phyloP scores from a whole-genome alignment of 2,888 invertebrate species.

The Zele albiditarsus region DNA sequence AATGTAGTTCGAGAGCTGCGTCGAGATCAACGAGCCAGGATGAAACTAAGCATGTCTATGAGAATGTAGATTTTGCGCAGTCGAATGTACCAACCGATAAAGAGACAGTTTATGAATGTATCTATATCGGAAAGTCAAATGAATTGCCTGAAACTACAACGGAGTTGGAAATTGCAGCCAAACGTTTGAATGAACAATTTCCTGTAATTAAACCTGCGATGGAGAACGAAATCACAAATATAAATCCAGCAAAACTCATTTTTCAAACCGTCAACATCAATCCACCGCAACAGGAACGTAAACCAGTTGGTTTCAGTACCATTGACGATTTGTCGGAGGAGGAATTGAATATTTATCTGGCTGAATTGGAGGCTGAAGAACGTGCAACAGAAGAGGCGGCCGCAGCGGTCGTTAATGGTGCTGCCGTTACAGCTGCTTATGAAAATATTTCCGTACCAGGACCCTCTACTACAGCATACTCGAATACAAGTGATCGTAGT shows the following conservation, averaged over 20 bases:
- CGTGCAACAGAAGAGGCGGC: slow-evolving; percentile 55
- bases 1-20: slow-evolving; percentile 31
- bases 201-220: slow-evolving; percentile 41
- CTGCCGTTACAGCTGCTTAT: slow-evolving; percentile 40
- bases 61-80: slow-evolving; percentile 58
- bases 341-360: slow-evolving; percentile 70
- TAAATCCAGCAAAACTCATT: slow-evolving; percentile 31
- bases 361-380: slow-evolving; percentile 71
- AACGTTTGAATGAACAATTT: slow-evolving; percentile 57
- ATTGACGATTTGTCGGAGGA: slow-evolving; percentile 70
- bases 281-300: slow-evolving; percentile 44
- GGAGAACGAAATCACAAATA: slow-evolving; percentile 25
- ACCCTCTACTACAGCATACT: slow-evolving; percentile 35
- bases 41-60: slow-evolving; percentile 57
- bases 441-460: slow-evolving; percentile 49
- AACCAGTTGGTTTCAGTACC: slow-evolving; percentile 61
- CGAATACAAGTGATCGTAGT: slow-evolving; percentile 10
- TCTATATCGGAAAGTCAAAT: slow-evolving; percentile 55
- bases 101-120: slow-evolving; percentile 56
- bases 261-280: slow-evolving; percentile 45
- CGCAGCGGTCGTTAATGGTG: slow-evolving; percentile 49
- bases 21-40: slow-evolving; percentile 38
- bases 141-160: slow-evolving; percentile 53
- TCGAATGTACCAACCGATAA: slow-evolving; percentile 44
- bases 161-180: slow-evolving; percentile 56